Percentiles rank a stretch among this genome's conserved stretches.
Evolutionary conservation across 2,888 invertebrate genomes (phyloP).

Genomic region (Operophtera brumata): DNA sequence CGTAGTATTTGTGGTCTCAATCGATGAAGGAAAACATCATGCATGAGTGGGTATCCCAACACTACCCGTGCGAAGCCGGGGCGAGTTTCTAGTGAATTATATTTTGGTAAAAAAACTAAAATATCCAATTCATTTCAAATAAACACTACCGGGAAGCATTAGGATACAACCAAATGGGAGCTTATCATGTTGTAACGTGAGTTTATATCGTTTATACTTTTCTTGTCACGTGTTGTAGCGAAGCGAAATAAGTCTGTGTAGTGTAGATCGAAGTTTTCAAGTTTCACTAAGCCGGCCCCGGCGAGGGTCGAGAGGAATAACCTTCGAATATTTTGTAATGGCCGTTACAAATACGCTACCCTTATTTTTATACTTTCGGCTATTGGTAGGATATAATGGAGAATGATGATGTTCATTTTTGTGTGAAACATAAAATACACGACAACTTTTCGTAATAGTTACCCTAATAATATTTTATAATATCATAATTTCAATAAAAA

Average conservation of each 20-base stretch:
- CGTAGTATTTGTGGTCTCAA: no score
- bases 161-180: not conserved
- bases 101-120: not conserved
- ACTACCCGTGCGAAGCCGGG: no score
- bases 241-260: conserved; percentile 35
- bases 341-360: conserved; percentile 52
- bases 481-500: no score
- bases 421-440: conserved; percentile 30
- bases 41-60: no score
- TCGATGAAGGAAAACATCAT: no score
- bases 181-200: not conserved
- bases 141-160: not conserved
- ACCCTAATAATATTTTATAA: not conserved
- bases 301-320: conserved; percentile 57
- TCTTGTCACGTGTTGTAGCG: conserved; percentile 38
- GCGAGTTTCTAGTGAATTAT: no score
- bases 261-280: conserved; percentile 57
- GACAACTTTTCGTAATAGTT: conserved; percentile 4
- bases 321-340: conserved; percentile 58
- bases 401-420: conserved; percentile 39
- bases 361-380: conserved; percentile 47
- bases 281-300: conserved; percentile 57
- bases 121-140: not conserved
- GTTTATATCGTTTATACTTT: conserved; percentile 27
- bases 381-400: conserved; percentile 48